Evolutionary conservation across 2,113 vertebrate genomes (phyloP).

Genomic region (Electrona antarctica): DNA sequence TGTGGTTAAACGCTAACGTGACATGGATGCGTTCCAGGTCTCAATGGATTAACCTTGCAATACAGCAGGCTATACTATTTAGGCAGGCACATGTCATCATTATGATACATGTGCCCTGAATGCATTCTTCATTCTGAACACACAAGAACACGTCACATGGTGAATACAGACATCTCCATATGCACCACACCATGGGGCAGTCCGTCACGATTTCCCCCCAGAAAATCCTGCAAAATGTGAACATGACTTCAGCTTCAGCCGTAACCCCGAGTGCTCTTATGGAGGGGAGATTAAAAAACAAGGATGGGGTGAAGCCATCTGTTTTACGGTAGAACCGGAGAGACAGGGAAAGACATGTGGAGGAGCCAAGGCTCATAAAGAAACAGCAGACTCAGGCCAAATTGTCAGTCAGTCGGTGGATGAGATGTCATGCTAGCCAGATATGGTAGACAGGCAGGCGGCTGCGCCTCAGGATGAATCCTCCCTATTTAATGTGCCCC

Average conservation of each 20-base stretch:
- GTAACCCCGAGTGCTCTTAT: conserved; percentile 53
- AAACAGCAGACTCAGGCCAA: conserved; percentile 56
- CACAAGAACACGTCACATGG: not conserved
- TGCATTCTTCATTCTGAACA: not conserved
- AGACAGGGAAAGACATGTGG: conserved; percentile 51
- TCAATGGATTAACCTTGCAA: not conserved
- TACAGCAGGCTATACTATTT: not conserved
- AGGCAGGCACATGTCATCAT: too few relatives aligned
- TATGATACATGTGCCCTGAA: too few relatives aligned
- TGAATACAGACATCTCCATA: conserved; percentile 1
- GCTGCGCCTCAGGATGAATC: conserved; percentile 63
- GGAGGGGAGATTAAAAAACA: conserved; percentile 50
- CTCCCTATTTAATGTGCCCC: conserved; percentile 51
- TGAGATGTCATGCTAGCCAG: conserved; percentile 69
- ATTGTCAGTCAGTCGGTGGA: conserved; percentile 62
- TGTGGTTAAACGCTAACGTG: too few relatives aligned
- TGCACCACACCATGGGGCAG: not conserved
- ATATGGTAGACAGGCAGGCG: conserved; percentile 57
- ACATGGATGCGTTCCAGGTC: too few relatives aligned
- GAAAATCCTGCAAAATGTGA: conserved; percentile 34
- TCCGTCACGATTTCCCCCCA: conserved; percentile 27
- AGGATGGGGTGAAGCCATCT: conserved; percentile 65
- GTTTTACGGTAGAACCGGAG: conserved; percentile 57
- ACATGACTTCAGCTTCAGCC: conserved; percentile 59
- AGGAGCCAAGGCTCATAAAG: conserved; percentile 62